phyloP scores from a whole-genome alignment of 2,888 invertebrate species.

The Tortricodes alternella region DNA sequence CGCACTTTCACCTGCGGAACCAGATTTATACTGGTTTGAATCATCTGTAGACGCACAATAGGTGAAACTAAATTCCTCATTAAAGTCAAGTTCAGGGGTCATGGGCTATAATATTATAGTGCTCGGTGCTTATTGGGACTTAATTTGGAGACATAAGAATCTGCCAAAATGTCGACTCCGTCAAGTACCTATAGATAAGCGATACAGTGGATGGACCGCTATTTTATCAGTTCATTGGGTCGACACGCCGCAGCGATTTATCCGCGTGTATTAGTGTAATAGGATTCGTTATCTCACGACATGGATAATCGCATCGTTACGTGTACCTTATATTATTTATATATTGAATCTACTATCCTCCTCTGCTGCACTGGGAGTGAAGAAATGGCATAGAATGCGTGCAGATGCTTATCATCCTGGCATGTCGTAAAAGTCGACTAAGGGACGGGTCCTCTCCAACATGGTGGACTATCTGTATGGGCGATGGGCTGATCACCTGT shows the following conservation, averaged over 20 bases:
- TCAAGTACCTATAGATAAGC: not conserved
- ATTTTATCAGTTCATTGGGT: conserved; percentile 10
- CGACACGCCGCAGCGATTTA: not conserved
- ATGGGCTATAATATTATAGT: not conserved
- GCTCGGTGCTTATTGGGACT: too few species aligned
- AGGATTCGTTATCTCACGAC: not conserved
- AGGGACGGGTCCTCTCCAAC: too few species aligned
- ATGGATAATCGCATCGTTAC: not conserved
- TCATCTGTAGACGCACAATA: conserved; percentile 6
- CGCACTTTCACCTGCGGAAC: conserved; percentile 20
- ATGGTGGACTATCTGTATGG: too few species aligned
- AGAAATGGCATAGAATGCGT: too few species aligned
- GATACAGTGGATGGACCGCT: not conserved
- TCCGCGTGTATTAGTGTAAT: not conserved
- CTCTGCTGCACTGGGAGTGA: too few species aligned
- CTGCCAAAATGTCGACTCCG: not conserved
- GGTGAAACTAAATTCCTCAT: conserved; percentile 7
- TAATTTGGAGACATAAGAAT: not conserved
- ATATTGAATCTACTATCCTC: too few species aligned
- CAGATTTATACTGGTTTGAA: conserved; percentile 23
- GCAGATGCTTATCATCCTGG: too few species aligned
- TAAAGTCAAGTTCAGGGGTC: conserved; percentile 6
- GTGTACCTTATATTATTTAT: not conserved
- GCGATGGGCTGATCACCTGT: too few species aligned
- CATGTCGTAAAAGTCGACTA: too few species aligned